Evolutionary conservation across 2,113 vertebrate genomes (phyloP).

Genomic region (Cheilinus undulatus): DNA sequence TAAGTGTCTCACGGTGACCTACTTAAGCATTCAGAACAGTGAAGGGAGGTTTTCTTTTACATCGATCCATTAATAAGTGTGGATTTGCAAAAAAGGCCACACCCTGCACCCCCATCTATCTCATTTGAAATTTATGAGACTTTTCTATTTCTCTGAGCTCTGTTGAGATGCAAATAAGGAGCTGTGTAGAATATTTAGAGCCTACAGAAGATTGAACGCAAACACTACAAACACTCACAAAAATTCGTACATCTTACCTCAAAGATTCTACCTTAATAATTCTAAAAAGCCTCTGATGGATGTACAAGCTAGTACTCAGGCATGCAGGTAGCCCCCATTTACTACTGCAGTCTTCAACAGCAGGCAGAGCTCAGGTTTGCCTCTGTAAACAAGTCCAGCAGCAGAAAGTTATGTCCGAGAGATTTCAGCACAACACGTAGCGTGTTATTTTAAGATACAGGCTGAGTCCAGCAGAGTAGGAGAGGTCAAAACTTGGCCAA

Average conservation of each 20-base stretch:
- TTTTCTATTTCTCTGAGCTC: constrained; percentile 13
- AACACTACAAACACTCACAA: neutral
- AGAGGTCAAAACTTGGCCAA: constrained; percentile 63
- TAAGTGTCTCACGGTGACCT: constrained; percentile 58
- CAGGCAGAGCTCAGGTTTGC: constrained; percentile 42
- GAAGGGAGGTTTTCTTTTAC: constrained; percentile 21
- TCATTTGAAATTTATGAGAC: constrained; percentile 57
- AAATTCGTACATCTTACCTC: neutral
- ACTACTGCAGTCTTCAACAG: constrained; percentile 32
- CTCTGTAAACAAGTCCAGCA: constrained; percentile 51
- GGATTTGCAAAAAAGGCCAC: constrained; percentile 45
- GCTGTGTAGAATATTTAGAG: neutral
- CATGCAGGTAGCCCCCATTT: constrained; percentile 10
- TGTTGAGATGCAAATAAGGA: constrained; percentile 20
- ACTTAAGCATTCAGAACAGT: constrained; percentile 49
- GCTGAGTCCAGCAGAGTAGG: constrained; percentile 44
- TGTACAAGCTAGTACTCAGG: constrained; percentile 18
- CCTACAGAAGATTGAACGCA: neutral
- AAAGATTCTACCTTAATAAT: constrained; percentile 3
- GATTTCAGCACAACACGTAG: constrained; percentile 44
- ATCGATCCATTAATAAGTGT: constrained; percentile 45
- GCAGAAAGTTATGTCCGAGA: constrained; percentile 56
- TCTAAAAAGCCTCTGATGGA: constrained; percentile 16
- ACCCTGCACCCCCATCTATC: constrained; percentile 25
- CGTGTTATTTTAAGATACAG: constrained; percentile 61